Conservation (phyloP, 2,113 vertebrate species). For the Azemiops feae region DNA sequence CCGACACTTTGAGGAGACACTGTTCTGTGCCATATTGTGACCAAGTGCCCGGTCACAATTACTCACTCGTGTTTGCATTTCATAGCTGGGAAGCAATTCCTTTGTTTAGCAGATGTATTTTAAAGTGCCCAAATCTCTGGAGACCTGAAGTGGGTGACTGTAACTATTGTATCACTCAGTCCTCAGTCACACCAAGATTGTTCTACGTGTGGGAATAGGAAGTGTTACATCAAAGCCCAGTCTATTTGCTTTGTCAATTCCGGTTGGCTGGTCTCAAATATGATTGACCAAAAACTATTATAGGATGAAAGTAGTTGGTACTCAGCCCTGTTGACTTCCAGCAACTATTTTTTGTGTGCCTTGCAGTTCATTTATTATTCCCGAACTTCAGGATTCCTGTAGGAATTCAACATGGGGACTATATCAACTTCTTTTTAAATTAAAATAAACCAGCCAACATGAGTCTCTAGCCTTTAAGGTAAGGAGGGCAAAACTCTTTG, state of each 20-base stretch:
- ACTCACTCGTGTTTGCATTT: not conserved
- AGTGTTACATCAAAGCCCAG: not conserved
- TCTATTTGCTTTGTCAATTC: not conserved
- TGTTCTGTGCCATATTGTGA: not conserved
- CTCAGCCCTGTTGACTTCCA: not conserved
- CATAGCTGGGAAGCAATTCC: not conserved
- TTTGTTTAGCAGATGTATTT: not conserved
- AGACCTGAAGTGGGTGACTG: not conserved
- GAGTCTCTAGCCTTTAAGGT: not conserved
- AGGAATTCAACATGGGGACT: not conserved
- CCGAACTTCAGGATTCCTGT: not conserved
- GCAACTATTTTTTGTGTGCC: too few relatives aligned
- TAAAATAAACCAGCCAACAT: not conserved
- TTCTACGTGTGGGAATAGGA: slow-evolving; percentile 6
- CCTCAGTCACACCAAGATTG: not conserved
- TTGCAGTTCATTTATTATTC: not conserved
- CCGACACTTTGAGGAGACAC: not conserved
- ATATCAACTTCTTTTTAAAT: not conserved
- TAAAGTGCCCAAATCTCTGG: not conserved
- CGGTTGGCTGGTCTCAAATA: not conserved
- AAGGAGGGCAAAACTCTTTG: not conserved
- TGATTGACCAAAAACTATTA: not conserved
- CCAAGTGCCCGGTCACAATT: not conserved
- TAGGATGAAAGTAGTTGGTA: not conserved
- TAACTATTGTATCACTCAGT: not conserved